Percentiles rank a stretch among this genome's conserved stretches.
Evolutionary conservation across 2,888 invertebrate species (phyloP).

Genomic region (Parochlus steinenii): DNA sequence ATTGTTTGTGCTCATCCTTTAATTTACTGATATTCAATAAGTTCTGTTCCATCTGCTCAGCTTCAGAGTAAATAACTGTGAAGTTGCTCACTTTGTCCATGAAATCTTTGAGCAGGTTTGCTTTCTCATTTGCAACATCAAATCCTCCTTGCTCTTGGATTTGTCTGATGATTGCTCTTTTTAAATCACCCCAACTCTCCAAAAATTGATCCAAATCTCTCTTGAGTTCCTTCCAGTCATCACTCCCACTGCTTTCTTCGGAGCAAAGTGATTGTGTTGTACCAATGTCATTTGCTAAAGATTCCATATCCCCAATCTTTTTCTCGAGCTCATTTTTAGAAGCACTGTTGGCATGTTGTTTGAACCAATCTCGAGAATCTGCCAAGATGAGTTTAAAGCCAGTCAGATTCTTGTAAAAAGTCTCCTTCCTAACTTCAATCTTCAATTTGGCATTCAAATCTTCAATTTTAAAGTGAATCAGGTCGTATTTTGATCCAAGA

Average conservation of each 20-base stretch:
- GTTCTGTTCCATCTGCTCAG: slow-evolving; percentile 24
- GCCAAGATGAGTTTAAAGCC: slow-evolving; percentile 29
- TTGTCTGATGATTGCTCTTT: slow-evolving; percentile 24
- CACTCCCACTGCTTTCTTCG: slow-evolving; percentile 19
- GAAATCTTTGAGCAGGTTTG: slow-evolving; percentile 20
- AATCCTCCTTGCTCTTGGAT: slow-evolving; percentile 34
- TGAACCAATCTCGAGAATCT: slow-evolving; percentile 30
- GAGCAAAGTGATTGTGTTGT: slow-evolving; percentile 17
- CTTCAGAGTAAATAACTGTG: slow-evolving; percentile 21
- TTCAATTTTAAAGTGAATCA: slow-evolving; percentile 18
- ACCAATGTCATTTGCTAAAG: slow-evolving; percentile 26
- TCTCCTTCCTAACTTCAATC: slow-evolving; percentile 22
- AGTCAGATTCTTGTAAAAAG: slow-evolving; percentile 27
- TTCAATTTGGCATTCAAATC: slow-evolving; percentile 20
- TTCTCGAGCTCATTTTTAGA: slow-evolving; percentile 25
- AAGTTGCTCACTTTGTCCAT: slow-evolving; percentile 17
- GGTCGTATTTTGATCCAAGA: slow-evolving; percentile 22
- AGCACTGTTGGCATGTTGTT: slow-evolving; percentile 26
- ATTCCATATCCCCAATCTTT: slow-evolving; percentile 28
- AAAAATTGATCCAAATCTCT: slow-evolving; percentile 27
- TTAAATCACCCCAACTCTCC: slow-evolving; percentile 30
- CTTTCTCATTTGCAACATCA: slow-evolving; percentile 23
- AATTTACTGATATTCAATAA: slow-evolving; percentile 23
- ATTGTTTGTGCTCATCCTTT: slow-evolving; percentile 20
- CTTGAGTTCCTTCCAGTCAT: slow-evolving; percentile 25